phyloP scores from a whole-genome alignment of 2,888 invertebrate genomes.

The Diaperis boleti region DNA sequence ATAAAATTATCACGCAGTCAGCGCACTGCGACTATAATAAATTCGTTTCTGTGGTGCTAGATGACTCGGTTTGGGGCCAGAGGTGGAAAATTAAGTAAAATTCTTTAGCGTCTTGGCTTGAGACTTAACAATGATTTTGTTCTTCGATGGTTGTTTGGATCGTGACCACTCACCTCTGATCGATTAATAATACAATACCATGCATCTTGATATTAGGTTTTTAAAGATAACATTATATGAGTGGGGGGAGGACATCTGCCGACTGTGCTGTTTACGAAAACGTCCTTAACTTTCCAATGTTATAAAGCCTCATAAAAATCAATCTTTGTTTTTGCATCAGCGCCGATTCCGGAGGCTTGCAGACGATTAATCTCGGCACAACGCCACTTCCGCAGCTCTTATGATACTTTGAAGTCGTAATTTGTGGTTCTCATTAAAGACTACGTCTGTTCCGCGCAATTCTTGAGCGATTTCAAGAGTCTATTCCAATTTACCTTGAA shows the following conservation, averaged over 20 bases:
- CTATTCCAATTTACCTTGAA: slow-evolving; percentile 35
- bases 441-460: slow-evolving; percentile 27
- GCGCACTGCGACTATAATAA: slow-evolving; percentile 44
- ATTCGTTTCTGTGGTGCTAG: slow-evolving; percentile 29
- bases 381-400: slow-evolving; percentile 23
- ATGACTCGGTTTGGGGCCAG: background rate
- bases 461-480: slow-evolving; percentile 33
- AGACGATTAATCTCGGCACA: slow-evolving; percentile 24
- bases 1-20: slow-evolving; percentile 48
- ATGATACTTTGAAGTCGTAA: slow-evolving; percentile 32
- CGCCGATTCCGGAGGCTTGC: slow-evolving; percentile 13
- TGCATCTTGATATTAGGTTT: no score
- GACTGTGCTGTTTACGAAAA: no score
- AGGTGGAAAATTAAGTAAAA: background rate
- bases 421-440: slow-evolving; percentile 31
- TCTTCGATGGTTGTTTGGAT: no score
- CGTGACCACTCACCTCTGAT: no score
- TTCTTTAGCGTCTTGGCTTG: no score
- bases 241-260: no score
- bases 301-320: slow-evolving; percentile 9
- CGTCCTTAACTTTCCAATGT: background rate
- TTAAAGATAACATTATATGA: no score
- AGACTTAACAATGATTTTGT: no score
- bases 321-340: slow-evolving; percentile 5
- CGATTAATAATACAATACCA: no score